These are phyloP conservation scores for Drosophila sp. DNA, from an alignment of 1,140 invertebrate genomes.

Conservation along the genomic window DNA sequence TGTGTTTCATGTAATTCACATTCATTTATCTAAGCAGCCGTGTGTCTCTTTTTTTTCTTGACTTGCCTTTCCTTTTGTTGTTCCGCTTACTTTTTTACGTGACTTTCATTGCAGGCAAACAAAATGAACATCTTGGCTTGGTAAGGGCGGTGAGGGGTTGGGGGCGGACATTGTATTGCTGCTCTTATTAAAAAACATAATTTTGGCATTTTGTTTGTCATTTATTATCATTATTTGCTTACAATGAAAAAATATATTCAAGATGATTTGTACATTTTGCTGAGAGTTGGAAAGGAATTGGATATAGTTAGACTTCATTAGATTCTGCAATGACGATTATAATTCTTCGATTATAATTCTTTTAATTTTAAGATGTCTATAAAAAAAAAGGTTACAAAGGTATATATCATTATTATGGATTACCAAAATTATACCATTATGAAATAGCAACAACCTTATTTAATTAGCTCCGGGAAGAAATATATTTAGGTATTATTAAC, in stretches of 20 bases:
- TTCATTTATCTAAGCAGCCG: slow-evolving; percentile 76
- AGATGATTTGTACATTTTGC: not conserved
- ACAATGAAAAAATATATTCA: slow-evolving; percentile 27
- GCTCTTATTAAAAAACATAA: slow-evolving; percentile 72
- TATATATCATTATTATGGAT: too few relatives aligned
- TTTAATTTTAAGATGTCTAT: too few relatives aligned
- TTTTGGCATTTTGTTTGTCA: slow-evolving; percentile 67
- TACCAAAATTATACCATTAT: too few relatives aligned
- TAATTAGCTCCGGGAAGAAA: too few relatives aligned
- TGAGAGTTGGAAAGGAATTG: slow-evolving; percentile 6
- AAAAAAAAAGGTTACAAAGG: too few relatives aligned
- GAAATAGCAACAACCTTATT: too few relatives aligned
- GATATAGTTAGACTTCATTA: not conserved
- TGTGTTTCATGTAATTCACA: slow-evolving; percentile 50
- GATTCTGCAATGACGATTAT: too few relatives aligned
- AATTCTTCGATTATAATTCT: too few relatives aligned
- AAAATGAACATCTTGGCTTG: slow-evolving; percentile 31
- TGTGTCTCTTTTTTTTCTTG: slow-evolving; percentile 51
- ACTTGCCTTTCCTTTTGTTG: slow-evolving; percentile 41
- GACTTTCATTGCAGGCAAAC: slow-evolving; percentile 33
- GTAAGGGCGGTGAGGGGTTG: not conserved
- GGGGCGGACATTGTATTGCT: slow-evolving; percentile 47
- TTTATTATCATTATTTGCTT: slow-evolving; percentile 74
- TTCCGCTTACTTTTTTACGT: slow-evolving; percentile 67
- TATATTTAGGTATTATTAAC: too few relatives aligned